These are phyloP conservation scores for Mya arenaria DNA, from an alignment of 1,140 invertebrate species.

Conservation along the genomic window DNA sequence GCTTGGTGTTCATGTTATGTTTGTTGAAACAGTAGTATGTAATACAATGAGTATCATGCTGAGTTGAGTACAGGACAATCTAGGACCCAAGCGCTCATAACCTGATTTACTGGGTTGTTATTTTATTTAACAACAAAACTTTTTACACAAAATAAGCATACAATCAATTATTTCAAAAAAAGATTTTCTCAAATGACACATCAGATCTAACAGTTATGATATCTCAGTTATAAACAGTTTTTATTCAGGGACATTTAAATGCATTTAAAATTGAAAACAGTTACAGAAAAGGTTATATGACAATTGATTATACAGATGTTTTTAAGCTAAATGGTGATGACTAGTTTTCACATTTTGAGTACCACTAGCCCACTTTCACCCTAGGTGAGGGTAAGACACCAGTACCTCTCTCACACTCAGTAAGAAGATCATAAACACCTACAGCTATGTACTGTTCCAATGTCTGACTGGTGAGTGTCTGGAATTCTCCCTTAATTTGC, in stretches of 20 bases:
- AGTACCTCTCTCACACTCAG: neutral
- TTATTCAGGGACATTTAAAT: too few species aligned
- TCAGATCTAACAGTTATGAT: too few species aligned
- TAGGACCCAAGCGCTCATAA: too few species aligned
- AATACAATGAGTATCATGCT: neutral
- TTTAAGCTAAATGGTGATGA: neutral
- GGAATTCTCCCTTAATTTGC: slow-evolving; percentile 82
- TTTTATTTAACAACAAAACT: too few species aligned
- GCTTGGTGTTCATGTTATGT: neutral
- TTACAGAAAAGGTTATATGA: neutral
- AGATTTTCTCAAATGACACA: too few species aligned
- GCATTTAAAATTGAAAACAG: neutral
- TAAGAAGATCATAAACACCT: slow-evolving; percentile 50
- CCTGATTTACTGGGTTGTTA: too few species aligned
- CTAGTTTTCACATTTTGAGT: neutral
- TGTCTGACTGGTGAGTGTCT: slow-evolving; percentile 78
- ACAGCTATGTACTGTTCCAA: slow-evolving; percentile 81
- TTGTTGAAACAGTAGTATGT: neutral
- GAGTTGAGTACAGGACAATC: neutral
- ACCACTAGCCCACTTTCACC: neutral
- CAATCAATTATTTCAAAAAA: too few species aligned
- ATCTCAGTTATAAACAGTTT: too few species aligned
- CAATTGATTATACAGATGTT: neutral
- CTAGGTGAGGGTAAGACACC: neutral
- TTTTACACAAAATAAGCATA: too few species aligned